Evolutionary conservation across 2,797 vertebrate genomes (phyloP).

Genomic region (Sebastes nivosus): DNA sequence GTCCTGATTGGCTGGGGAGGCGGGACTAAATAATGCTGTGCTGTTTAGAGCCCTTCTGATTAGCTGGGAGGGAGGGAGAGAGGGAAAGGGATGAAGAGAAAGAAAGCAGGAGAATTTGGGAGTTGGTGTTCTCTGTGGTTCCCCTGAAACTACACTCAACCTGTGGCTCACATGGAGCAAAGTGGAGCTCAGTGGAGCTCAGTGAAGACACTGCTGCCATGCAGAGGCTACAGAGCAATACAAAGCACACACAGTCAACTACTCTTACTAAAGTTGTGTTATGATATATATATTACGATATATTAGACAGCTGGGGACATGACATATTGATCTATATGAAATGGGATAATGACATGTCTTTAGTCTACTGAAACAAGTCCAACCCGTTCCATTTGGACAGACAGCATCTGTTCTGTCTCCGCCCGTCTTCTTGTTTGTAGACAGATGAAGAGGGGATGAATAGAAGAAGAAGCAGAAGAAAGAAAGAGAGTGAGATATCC

Average conservation of each 20-base stretch:
- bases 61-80: conserved; percentile 66
- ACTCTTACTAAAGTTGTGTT: not conserved
- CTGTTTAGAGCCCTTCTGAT: conserved; percentile 71
- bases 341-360: not conserved
- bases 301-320: not conserved
- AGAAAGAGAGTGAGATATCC: conserved; percentile 16
- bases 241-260: not conserved
- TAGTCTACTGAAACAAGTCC: not conserved
- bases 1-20: conserved; percentile 66
- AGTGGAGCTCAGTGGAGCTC: not conserved
- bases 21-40: conserved; percentile 59
- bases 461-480: not conserved
- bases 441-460: conserved; percentile 17
- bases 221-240: not conserved
- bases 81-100: conserved; percentile 1
- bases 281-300: too few relatives aligned
- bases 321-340: not conserved
- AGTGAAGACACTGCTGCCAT: not conserved
- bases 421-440: not conserved
- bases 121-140: conserved; percentile 56
- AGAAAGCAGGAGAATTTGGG: conserved; percentile 39
- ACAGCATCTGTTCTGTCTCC: not conserved
- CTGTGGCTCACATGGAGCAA: conserved; percentile 41
- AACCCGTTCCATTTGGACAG: not conserved
- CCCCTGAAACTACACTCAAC: conserved; percentile 64